Base-by-base conservation (phyloP, 1,140 invertebrate genomes). In the Hylaeus anthracinus region DNA sequence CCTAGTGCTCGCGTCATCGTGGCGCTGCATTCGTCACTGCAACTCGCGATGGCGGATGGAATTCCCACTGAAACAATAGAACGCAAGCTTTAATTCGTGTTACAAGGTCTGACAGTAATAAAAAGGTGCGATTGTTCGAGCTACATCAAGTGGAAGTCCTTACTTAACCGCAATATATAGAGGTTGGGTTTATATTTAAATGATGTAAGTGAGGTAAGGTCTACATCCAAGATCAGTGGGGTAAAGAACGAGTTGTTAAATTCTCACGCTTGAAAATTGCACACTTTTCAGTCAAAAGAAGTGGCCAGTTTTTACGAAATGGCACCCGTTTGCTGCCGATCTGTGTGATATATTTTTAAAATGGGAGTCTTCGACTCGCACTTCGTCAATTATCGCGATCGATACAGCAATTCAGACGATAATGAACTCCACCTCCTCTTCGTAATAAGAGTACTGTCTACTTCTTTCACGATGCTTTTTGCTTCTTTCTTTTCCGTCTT, bases 1-100 rank as follows among this genome's bases (percentile, higher is more conserved):
- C 72, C 82, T 65, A 69, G 80, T 3, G 26, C 74, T 80, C 78
- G 83, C 88, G 83, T 90, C 91, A 90, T 93, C 81, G 76, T 90
- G 79, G 72, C 88, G 81, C 91, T 79, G 90, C 88, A 89, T 91
- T 83, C 82, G 88, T 65, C 83, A 87, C 73, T 39, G 72, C 41
- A 48, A 51, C 41, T 63, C 55, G 39, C 58, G 60, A 60, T 64
- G 72, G 14, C 45, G 37, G 12, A 51, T 9, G 39, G 15, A 51
- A 51, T 53, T 75, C 82, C 70, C 69, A 56, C 90, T 90, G 88
- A 64, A 90, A 90, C 73, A 79, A 43, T 61, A 76, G 69, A 72
- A 39, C 9, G 66, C 5, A 63, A 41, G 64, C 55, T 26, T 26
- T 26, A 65, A 15, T 48, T 48, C 45, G 45, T 48, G 2, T 26